Evolutionary conservation across 2,113 vertebrate genomes (phyloP).

Genomic region (Tragulus kanchil): DNA sequence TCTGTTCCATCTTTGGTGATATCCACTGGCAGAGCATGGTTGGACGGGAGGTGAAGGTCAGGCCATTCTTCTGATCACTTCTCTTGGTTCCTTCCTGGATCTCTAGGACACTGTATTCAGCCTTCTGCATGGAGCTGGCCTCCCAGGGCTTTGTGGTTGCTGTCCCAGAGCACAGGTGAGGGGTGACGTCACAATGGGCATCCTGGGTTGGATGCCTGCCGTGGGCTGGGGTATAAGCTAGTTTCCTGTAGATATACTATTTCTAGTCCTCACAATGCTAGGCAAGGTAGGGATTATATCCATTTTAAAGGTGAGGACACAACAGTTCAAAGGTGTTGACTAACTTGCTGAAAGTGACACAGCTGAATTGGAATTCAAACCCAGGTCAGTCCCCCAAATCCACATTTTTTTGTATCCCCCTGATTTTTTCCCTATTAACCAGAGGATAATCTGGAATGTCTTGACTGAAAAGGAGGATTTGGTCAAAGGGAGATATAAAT

Average conservation of each 20-base stretch:
- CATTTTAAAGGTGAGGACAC: neutral
- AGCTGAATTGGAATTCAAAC: constrained; percentile 23
- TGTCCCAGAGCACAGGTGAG: constrained; percentile 88
- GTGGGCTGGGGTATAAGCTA: neutral
- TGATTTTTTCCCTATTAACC: neutral
- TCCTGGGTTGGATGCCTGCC: neutral
- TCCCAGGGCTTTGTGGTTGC: constrained; percentile 89
- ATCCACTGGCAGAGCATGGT: neutral
- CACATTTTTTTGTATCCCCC: neutral
- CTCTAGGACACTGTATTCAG: constrained; percentile 87
- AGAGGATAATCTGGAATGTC: neutral
- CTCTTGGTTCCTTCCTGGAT: neutral
- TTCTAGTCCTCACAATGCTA: neutral
- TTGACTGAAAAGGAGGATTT: neutral
- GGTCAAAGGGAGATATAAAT: neutral
- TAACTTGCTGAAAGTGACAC: constrained; percentile 14
- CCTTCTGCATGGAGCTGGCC: constrained; percentile 87
- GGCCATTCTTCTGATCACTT: neutral
- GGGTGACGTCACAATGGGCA: fast-evolving
- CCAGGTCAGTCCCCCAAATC: neutral
- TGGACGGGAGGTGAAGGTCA: neutral
- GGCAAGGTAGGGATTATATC: neutral
- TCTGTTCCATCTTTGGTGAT: neutral
- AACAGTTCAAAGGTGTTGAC: neutral
- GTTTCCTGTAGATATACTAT: neutral